Base-by-base conservation (phyloP, 2,888 invertebrate genomes). In the Metacarcinus magister region DNA sequence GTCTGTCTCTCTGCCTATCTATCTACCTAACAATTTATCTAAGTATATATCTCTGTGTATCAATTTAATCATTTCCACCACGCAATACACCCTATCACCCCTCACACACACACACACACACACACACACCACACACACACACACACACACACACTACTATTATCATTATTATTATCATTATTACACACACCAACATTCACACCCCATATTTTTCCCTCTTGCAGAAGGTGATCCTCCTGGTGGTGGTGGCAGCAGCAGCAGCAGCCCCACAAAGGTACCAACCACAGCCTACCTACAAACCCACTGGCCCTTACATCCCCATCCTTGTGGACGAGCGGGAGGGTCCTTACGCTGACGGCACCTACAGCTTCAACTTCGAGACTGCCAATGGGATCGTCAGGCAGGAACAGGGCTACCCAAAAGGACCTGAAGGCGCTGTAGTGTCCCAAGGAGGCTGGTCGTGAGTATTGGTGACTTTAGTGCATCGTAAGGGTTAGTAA, bases 341-440 rank as follows among this genome's bases (percentile, higher is more conserved):
- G 19, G 96, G 95, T 4, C 96, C 94, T 67, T 32, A 92, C 23
- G 93, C 91, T 44, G 67, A 39, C 43, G 96, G 96, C 16, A 60
- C 87, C 48, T 96, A 96, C 96, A 60, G 44, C 93, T 96, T 96
- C 90, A 92, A 48, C 60, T 96, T 60, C 95, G 96, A 96, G 90
- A 96, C 89, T 16, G 96, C 87, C 13, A 93, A 96, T 46, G 96
- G 96, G 46, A 89, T 90, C 89, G 44, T 87, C 43, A 87, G 96
- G 23, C 39, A 96, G 5, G 96, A 96, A 54, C 44, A 95, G 32
- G 96, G 96, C 3, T n/a, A 46, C n/a, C 96, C 96, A 4, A 5
- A 39, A n/a, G 96, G 96, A n/a, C 92, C 89, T n/a, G 60, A 75
- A 16, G 96, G 96, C 19, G 96, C 96, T 32, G 96, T 96, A 19